phyloP scores from a whole-genome alignment of 2,113 vertebrate species.

The Triplophysa siluroides region DNA sequence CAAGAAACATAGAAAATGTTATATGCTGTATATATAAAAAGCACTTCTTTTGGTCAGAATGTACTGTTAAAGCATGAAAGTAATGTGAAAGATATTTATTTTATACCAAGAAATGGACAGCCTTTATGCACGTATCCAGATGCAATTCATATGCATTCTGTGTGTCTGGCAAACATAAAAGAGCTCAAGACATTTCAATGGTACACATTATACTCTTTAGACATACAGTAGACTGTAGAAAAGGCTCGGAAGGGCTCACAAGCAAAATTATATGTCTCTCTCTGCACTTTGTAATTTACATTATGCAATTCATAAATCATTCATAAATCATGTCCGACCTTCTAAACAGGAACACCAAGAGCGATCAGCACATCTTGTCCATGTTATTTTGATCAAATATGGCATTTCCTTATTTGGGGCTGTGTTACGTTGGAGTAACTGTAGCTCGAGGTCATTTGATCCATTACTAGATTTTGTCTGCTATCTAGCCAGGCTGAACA shows the following conservation, averaged over 20 bases:
- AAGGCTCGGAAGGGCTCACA: conserved; percentile 8
- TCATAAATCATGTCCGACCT: conserved; percentile 40
- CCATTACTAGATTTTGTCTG: conserved; percentile 54
- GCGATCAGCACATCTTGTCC: conserved; percentile 10
- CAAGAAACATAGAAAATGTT: background rate
- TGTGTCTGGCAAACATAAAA: background rate
- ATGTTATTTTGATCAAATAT: conserved; percentile 42
- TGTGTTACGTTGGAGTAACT: conserved; percentile 48
- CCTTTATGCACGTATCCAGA: background rate
- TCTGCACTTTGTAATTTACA: conserved; percentile 29
- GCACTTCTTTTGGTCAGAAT: no score
- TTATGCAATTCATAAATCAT: conserved; percentile 45
- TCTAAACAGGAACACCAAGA: conserved; percentile 21
- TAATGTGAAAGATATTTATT: no score
- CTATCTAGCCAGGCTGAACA: conserved; percentile 44
- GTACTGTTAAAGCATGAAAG: no score
- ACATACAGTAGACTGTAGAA: background rate
- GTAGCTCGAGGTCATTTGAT: conserved; percentile 54
- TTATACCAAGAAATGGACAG: background rate
- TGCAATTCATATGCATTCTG: background rate
- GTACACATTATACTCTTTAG: background rate
- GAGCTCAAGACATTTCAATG: background rate
- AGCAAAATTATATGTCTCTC: conserved; percentile 27
- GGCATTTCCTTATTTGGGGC: conserved; percentile 44
- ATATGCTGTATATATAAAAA: no score